Percentiles rank a stretch among this genome's conserved stretches.
Evolutionary conservation across 2,888 invertebrate genomes (phyloP).

Genomic region (Pandemis heparana): DNA sequence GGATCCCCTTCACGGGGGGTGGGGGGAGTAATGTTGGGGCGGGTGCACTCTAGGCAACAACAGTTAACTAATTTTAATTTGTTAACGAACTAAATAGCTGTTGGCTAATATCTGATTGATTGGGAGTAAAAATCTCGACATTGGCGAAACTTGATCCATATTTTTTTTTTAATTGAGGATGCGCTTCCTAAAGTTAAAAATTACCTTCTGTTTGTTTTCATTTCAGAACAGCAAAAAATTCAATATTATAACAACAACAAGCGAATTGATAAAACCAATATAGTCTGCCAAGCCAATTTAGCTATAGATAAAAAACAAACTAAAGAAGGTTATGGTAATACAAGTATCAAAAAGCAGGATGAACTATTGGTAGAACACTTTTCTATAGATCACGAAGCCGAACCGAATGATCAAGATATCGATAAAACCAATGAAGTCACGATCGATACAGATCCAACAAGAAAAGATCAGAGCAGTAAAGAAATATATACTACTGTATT

Average conservation of each 20-base stretch:
- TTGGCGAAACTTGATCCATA: too few species aligned
- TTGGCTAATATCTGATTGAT: too few species aligned
- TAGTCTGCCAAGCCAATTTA: not conserved
- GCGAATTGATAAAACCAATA: not conserved
- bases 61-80: too few species aligned
- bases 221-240: not conserved
- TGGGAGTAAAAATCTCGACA: too few species aligned
- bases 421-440: constrained; percentile 14
- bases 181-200: too few species aligned
- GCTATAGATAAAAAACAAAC: not conserved
- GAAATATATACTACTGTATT: too few species aligned
- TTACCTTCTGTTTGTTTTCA: too few species aligned
- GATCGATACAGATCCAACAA: not conserved
- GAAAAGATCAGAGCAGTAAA: not conserved
- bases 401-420: not conserved
- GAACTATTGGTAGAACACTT: not conserved
- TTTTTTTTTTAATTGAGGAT: too few species aligned
- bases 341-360: not conserved
- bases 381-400: not conserved
- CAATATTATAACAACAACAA: not conserved
- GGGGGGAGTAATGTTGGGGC: too few species aligned
- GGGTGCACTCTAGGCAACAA: too few species aligned
- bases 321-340: not conserved
- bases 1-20: too few species aligned
- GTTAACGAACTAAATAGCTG: too few species aligned